Conservation (phyloP, 2,888 invertebrate species). For the Ormyrus nitidulus region DNA sequence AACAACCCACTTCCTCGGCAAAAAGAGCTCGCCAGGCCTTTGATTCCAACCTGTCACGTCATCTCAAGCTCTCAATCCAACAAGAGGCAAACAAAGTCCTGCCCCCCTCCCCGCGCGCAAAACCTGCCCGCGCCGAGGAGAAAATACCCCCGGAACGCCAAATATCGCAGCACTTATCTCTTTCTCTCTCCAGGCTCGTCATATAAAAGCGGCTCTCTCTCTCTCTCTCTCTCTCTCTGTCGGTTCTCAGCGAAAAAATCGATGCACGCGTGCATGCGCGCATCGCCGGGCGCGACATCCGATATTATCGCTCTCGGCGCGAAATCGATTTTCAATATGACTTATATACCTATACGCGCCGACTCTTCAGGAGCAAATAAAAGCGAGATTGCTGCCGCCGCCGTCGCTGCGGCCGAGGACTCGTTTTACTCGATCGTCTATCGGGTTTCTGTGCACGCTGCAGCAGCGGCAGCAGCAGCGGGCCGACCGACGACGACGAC, state of each 20-base stretch:
- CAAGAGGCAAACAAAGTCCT: too few species aligned
- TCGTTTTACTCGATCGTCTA: conserved; percentile 51
- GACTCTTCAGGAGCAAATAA: conserved; percentile 29
- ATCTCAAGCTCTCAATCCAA: not conserved
- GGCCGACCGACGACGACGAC: too few species aligned
- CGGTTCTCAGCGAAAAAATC: not conserved
- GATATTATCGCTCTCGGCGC: conserved; percentile 51
- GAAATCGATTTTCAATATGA: conserved; percentile 55
- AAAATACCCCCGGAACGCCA: not conserved
- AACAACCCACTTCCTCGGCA: conserved; percentile 1
- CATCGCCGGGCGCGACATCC: conserved; percentile 29
- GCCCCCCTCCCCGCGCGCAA: too few species aligned
- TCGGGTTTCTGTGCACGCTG: conserved; percentile 42
- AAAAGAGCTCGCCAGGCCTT: not conserved
- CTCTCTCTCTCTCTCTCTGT: too few species aligned
- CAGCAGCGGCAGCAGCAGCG: not conserved
- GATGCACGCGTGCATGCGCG: not conserved
- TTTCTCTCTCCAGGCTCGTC: too few species aligned
- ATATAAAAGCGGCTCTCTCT: too few species aligned
- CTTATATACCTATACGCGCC: conserved; percentile 21
- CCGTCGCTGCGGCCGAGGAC: conserved; percentile 4
- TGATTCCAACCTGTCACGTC: conserved; percentile 6
- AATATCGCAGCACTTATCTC: not conserved
- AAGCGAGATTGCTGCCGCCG: conserved; percentile 29
- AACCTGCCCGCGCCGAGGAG: too few species aligned